Percentiles rank a stretch among this genome's conserved stretches.
Evolutionary conservation across 2,888 invertebrate genomes (phyloP).

Genomic region (Diplolepis rosae): DNA sequence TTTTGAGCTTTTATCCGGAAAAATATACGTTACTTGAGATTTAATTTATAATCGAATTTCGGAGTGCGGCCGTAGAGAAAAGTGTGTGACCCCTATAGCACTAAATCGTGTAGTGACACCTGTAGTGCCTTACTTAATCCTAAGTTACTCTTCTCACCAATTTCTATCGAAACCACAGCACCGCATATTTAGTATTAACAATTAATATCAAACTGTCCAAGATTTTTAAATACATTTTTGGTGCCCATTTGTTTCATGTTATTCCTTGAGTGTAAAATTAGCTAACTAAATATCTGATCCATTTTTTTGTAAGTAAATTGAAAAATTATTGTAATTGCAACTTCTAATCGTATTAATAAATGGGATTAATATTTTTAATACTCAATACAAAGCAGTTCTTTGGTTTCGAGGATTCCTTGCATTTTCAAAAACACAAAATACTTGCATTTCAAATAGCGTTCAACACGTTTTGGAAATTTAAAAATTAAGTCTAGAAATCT

Average conservation of each 20-base stretch:
- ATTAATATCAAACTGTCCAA: no score
- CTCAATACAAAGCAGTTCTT: not conserved
- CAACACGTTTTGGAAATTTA: not conserved
- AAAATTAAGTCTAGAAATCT: not conserved
- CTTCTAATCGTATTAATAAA: not conserved
- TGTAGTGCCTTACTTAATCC: slow-evolving; percentile 47
- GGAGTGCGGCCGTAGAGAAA: slow-evolving; percentile 55
- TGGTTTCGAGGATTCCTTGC: slow-evolving; percentile 1
- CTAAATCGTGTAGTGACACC: slow-evolving; percentile 55
- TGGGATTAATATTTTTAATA: not conserved
- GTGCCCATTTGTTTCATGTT: no score
- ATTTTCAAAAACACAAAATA: not conserved
- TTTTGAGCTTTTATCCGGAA: not conserved
- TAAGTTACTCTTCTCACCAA: slow-evolving; percentile 29
- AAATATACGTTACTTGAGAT: not conserved
- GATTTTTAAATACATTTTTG: no score
- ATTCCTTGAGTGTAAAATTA: no score
- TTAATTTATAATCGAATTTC: slow-evolving; percentile 42
- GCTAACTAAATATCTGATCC: no score
- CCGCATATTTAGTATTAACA: not conserved
- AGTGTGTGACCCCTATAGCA: slow-evolving; percentile 51
- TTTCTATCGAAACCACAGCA: slow-evolving; percentile 12
- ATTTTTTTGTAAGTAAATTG: no score
- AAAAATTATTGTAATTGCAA: no score
- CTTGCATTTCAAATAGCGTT: not conserved